phyloP scores from a whole-genome alignment of 2,113 vertebrate genomes.

The Sceloporus tristichus region DNA sequence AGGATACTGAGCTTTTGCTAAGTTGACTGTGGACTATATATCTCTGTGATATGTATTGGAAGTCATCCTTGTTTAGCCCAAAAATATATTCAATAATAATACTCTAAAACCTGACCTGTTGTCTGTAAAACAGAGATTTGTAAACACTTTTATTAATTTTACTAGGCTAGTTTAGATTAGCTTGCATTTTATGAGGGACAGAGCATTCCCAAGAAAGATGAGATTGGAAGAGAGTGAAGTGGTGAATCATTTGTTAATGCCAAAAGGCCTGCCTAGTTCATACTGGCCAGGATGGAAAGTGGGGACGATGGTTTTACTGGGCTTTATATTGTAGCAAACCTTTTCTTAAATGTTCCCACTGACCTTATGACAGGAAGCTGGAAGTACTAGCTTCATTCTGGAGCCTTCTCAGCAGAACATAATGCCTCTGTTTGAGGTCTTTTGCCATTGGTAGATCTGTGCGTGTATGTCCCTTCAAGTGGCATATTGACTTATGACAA shows the following conservation, averaged over 20 bases:
- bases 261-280: background rate
- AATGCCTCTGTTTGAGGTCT: too few species aligned
- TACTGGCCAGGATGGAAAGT: background rate
- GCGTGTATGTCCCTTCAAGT: too few species aligned
- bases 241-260: background rate
- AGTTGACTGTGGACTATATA: background rate
- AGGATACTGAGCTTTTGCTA: too few species aligned
- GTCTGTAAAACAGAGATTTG: background rate
- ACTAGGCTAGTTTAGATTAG: background rate
- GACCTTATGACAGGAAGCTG: too few species aligned
- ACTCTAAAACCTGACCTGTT: background rate
- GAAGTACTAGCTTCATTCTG: too few species aligned
- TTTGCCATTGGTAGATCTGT: too few species aligned
- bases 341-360: too few species aligned
- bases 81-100: background rate
- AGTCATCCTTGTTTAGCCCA: background rate
- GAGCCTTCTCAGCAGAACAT: too few species aligned
- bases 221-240: background rate
- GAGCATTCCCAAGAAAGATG: too few species aligned
- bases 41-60: background rate
- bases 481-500: too few species aligned
- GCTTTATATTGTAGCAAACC: background rate
- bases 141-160: background rate
- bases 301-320: background rate
- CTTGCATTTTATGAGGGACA: too few species aligned